Base-by-base conservation (phyloP, 2,888 invertebrate species). In the Hylaea fasciaria region DNA sequence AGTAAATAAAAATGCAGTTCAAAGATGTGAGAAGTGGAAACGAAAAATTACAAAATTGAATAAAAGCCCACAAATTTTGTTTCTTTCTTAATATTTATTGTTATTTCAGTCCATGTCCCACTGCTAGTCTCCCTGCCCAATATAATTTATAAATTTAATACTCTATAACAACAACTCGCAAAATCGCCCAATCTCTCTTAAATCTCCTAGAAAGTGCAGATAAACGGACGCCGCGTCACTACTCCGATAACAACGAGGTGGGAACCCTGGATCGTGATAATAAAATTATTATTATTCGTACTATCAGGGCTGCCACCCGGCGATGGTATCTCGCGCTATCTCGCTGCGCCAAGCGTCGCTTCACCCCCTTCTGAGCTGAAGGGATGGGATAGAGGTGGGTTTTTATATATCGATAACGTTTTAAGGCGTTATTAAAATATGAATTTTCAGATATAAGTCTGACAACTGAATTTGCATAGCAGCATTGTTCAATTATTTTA, bases 201-300 rank as follows among this genome's bases (percentile, higher is more conserved):
- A 47, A 59, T 55, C 57, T 52, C 8, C 35, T 10, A 13, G 48
- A 62, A 59, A 54, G 43, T 49, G 52, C 41, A 32, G 13, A 32
- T 41, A 16, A 56, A 62, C 52, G 61, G 47, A 37, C 49, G 59
- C 50, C 61, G 46, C 35, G 39, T 10, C 39, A 22, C 65, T 55
- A 22, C 65, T 55, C 64, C 48, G 67, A 68, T 71, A 73, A 70
- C 73, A 70, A 70, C 64, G 77, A 76, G 75, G 72, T 78, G 82
- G 76, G 80, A 84, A 68, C 89, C 86, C 87, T 87, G 81, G 81
- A 87, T 87, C 82, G 83, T 77, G 88, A 90, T 91, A 89, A 84
- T 89, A 89, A 87, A 91, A 91, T 91, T 89, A 91, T 91, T 91
- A 91, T 91, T 91, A 91, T 87, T 89, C 89, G 80, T 81, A 81